Base-by-base conservation (phyloP, 2,797 vertebrate genomes). In the Chloroceryle amazona region DNA sequence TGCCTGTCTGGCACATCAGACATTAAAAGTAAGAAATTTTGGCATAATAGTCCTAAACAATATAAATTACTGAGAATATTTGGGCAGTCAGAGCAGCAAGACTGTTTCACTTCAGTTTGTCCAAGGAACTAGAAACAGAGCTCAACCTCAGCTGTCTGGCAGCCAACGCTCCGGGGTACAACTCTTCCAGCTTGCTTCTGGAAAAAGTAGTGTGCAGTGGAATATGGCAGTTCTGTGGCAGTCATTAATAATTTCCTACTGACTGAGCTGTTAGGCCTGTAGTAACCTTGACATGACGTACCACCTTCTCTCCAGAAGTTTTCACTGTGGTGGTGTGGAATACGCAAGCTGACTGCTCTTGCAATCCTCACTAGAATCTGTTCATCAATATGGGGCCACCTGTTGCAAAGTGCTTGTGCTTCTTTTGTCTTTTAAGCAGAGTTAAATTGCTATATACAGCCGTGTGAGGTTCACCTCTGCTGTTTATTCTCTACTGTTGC, bases 311-410 rank as follows among this genome's bases (percentile, higher is more conserved):
- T 76, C 23, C 47, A 52, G 71, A 55, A 46, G 8, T 19, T 72
- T 79, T 58, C 11, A 1, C 42, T 14, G 31, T 5, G 8, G 25
- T 23, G 13, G 1, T 67, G 29, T 6, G 11, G 23, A 63, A 47
- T 25, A 10, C 4, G 1, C 10, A 19, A 66, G 55, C 67, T 52
- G n/a, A 23, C 29, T 46, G 31, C 57, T 71, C 41, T 80, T 12
- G 29, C 58, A 4, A 0, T 42, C 51, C 39, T 96, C 49, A 1
- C 41, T 31, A 6, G 31, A 1, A 0, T 35, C 41, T 49, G 18
- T 39, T 42, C 22, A 1, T 60, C 84, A 16, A 13, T 13, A 8
- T 1, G 10, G 4, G 7, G 7, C 4, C 17, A 76, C 46, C 35
- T 55, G 9, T 37, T 87, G 51, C 5, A 35, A 41, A 21, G 37